phyloP scores from a whole-genome alignment of 30 jellyfish, hydroid and myxozoan species.

The Nemopilema nomurai region DNA sequence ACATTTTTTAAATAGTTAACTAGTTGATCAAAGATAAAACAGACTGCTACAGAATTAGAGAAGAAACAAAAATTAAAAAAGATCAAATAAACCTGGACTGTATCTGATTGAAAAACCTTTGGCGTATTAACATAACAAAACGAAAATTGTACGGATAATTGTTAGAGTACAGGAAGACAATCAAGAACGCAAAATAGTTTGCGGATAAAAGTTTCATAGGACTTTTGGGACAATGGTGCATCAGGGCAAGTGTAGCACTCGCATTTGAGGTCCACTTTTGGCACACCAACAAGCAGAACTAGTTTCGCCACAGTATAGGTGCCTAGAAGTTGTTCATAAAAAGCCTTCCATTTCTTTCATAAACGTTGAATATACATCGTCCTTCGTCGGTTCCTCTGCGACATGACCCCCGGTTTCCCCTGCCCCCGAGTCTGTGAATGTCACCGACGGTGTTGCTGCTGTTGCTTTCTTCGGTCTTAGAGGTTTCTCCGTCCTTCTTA shows the following conservation, averaged over 20 bases:
- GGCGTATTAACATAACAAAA: too few relatives aligned
- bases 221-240: too few relatives aligned
- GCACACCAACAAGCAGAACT: neutral
- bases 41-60: too few relatives aligned
- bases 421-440: neutral
- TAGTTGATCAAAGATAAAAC: too few relatives aligned
- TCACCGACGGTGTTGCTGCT: neutral
- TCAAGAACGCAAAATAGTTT: neutral
- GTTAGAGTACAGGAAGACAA: too few relatives aligned
- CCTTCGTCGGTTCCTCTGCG: conserved; percentile 91
- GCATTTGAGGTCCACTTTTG: neutral
- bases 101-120: too few relatives aligned
- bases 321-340: conserved; percentile 15
- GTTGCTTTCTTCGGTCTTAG: conserved; percentile 30
- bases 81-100: too few relatives aligned
- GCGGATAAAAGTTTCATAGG: too few relatives aligned
- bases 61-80: too few relatives aligned
- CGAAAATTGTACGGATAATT: too few relatives aligned
- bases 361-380: conserved; percentile 84
- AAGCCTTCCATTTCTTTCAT: conserved; percentile 96
- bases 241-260: too few relatives aligned
- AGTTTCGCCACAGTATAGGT: neutral
- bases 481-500: conserved; percentile 70
- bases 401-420: conserved; percentile 5
- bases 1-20: too few relatives aligned